Conservation (phyloP, 2,888 invertebrate species). For the Lydus trimaculatus region DNA sequence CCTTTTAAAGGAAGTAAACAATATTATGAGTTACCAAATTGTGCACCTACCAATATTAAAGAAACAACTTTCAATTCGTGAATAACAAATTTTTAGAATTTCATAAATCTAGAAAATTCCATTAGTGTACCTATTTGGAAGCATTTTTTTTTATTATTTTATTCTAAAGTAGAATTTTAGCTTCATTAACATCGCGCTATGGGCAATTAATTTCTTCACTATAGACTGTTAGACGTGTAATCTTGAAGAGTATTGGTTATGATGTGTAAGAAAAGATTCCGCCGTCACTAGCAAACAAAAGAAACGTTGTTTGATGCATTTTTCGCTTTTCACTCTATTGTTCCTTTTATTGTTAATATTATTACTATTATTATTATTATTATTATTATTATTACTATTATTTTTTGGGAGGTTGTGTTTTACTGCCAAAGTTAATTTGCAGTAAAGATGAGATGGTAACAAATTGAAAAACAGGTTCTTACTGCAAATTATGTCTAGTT, state of each 20-base stretch:
- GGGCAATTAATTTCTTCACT: conserved; percentile 8
- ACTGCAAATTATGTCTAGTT: conserved; percentile 52
- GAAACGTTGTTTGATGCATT: not conserved
- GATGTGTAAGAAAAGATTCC: conserved; percentile 2
- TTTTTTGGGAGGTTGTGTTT: conserved; percentile 18
- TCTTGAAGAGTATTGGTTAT: not conserved
- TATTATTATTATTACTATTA: not conserved
- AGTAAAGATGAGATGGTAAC: conserved; percentile 51
- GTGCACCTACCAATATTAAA: not conserved
- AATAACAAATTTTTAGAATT: not conserved
- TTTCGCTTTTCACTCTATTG: conserved; percentile 7
- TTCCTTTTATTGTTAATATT: not conserved
- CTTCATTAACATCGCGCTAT: conserved; percentile 4
- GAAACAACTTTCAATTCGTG: not conserved
- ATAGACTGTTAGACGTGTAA: conserved; percentile 7
- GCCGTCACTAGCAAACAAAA: conserved; percentile 8
- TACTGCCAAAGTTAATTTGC: conserved; percentile 47
- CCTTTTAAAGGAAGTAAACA: conserved; percentile 28
- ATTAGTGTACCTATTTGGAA: not conserved
- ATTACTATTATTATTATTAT: conserved; percentile 4
- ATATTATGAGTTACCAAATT: conserved; percentile 15
- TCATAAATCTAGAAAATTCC: not conserved
- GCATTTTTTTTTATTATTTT: not conserved
- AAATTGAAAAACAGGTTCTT: conserved; percentile 55
- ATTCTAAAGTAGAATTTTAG: not conserved